phyloP scores from a whole-genome alignment of 1,140 invertebrate genomes.

The Drosophila guanche region DNA sequence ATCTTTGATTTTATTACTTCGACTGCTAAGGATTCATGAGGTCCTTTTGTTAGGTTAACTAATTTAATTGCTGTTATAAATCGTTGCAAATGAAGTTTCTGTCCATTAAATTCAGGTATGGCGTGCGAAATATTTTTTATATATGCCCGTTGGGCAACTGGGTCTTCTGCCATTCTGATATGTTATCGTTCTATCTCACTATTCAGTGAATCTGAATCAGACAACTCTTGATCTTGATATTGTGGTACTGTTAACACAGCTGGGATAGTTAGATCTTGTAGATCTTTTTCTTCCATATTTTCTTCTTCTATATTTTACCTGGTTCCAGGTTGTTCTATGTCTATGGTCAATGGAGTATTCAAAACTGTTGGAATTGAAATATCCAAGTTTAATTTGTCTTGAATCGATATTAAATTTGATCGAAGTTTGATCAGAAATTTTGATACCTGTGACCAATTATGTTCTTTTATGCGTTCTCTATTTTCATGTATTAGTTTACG shows the following conservation, averaged over 20 bases:
- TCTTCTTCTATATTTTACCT: background rate
- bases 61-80: no score
- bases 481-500: no score
- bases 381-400: background rate
- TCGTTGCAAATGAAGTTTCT: no score
- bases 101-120: constrained; percentile 1
- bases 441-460: no score
- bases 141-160: constrained; percentile 6
- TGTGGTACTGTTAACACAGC: background rate
- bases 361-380: background rate
- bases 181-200: no score
- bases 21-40: constrained; percentile 1
- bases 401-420: no score
- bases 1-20: constrained; percentile 2
- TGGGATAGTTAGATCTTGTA: background rate
- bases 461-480: no score
- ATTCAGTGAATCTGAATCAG: no score
- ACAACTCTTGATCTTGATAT: no score
- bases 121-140: constrained; percentile 1
- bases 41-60: background rate
- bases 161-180: background rate
- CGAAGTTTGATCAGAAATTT: no score
- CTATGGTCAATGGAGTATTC: no score
- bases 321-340: no score
- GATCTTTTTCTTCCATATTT: background rate